A percentile compares a stretch with the other conserved stretches of the same genome.
Conservation (phyloP, 2,797 vertebrate species). For the Anas bernieri region DNA sequence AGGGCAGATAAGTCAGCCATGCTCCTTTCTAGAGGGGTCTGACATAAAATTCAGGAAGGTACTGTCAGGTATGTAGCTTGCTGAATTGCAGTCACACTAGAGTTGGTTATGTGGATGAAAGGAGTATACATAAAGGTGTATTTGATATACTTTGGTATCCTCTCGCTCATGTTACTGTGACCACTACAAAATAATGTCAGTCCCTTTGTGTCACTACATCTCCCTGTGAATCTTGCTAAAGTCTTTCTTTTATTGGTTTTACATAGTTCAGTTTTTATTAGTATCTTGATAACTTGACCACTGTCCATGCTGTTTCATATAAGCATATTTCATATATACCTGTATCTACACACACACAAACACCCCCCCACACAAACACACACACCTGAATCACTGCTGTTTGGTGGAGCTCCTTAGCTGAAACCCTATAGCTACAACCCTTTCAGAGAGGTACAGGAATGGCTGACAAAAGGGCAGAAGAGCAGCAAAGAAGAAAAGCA, state of each 20-base stretch:
- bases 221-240: background rate
- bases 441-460: background rate
- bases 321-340: background rate
- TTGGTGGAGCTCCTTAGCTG: background rate
- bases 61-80: background rate
- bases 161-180: background rate
- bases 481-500: background rate
- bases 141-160: background rate
- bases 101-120: background rate
- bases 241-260: background rate
- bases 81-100: background rate
- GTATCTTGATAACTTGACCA: background rate
- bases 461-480: background rate
- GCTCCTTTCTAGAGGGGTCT: background rate
- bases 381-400: accelerated
- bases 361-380: background rate
- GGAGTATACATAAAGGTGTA: background rate
- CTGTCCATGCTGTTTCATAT: background rate
- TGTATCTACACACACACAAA: background rate
- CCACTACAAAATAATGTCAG: background rate
- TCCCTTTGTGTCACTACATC: background rate
- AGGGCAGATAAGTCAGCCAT: background rate
- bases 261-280: background rate
- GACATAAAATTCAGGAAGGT: background rate
- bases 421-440: background rate